Conservation (phyloP, 1,140 invertebrate genomes). For the Megathymus violae region DNA sequence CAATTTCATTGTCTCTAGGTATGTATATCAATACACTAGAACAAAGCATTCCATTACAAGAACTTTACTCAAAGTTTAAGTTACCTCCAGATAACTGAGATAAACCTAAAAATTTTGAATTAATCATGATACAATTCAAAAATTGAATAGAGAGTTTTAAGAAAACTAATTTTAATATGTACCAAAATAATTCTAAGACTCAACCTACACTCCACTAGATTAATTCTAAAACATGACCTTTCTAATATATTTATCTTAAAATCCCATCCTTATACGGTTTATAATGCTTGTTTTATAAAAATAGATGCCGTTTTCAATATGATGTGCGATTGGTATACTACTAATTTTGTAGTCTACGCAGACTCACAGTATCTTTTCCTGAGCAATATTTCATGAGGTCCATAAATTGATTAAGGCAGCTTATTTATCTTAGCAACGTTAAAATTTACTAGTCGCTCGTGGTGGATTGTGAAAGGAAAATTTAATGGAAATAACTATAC, state of each 20-base stretch:
- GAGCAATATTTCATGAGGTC: conserved; percentile 7
- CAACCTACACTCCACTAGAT: too few species aligned
- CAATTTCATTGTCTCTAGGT: too few species aligned
- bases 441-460: conserved; percentile 8
- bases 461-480: not conserved
- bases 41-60: too few species aligned
- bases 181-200: too few species aligned
- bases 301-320: not conserved
- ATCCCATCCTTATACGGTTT: not conserved
- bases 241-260: not conserved
- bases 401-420: conserved; percentile 26
- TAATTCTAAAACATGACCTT: not conserved
- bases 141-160: too few species aligned
- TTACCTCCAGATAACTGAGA: too few species aligned
- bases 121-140: too few species aligned
- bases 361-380: not conserved
- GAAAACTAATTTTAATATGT: too few species aligned
- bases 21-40: too few species aligned
- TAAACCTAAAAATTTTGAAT: too few species aligned
- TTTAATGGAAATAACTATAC: not conserved
- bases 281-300: not conserved
- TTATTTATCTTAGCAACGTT: conserved; percentile 22
- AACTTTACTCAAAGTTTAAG: too few species aligned
- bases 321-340: not conserved
- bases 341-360: conserved; percentile 1